Evolutionary conservation across 2,888 invertebrate species (phyloP).

Genomic region (Caradrina clavipalpis): DNA sequence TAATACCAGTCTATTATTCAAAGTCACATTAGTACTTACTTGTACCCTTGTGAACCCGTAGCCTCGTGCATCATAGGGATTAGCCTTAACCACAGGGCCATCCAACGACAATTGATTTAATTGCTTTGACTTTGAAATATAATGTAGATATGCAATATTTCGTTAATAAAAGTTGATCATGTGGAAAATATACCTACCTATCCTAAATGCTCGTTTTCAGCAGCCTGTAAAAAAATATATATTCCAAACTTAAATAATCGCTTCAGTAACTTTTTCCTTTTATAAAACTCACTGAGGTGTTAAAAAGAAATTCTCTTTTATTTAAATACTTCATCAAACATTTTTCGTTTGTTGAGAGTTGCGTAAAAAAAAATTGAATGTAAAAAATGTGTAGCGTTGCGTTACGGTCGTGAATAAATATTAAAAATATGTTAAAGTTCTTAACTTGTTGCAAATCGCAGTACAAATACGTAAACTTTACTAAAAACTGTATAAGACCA

Average conservation of each 20-base stretch:
- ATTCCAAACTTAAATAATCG: background rate
- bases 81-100: too few relatives aligned
- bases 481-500: background rate
- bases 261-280: constrained; percentile 12
- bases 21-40: too few relatives aligned
- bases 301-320: constrained; percentile 32
- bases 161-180: background rate
- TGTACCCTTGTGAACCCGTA: too few relatives aligned
- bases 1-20: too few relatives aligned
- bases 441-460: constrained; percentile 20
- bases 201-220: background rate
- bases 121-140: too few relatives aligned
- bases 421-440: constrained; percentile 5
- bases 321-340: constrained; percentile 34
- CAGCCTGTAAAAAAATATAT: constrained; percentile 5
- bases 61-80: too few relatives aligned
- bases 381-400: too few relatives aligned
- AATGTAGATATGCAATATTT: background rate
- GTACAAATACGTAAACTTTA: constrained; percentile 21
- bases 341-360: constrained; percentile 23
- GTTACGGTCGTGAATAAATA: background rate
- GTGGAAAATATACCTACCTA: background rate
- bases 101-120: too few relatives aligned
- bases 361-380: constrained; percentile 8
- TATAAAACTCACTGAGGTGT: constrained; percentile 24